phyloP scores from a whole-genome alignment of 2,888 invertebrate species.

The Zaprionus obscuricornis region DNA sequence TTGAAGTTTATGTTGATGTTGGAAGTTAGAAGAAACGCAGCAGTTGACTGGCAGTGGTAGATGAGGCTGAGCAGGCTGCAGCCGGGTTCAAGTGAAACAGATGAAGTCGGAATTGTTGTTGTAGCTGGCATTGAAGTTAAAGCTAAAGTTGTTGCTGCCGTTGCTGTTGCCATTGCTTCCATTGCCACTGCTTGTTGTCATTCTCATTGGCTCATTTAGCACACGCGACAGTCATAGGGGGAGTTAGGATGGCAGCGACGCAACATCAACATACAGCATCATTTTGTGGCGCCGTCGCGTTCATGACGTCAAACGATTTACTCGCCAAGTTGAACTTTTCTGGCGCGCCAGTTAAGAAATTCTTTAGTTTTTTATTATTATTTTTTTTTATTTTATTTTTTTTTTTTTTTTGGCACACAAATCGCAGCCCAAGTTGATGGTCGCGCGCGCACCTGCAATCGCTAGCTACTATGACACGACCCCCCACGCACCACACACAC shows the following conservation, averaged over 20 bases:
- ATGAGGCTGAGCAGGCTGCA: conserved; percentile 17
- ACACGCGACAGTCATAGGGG: conserved; percentile 13
- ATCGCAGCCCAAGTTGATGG: conserved; percentile 12
- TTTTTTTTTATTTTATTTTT: too few species aligned
- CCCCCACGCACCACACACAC: background rate
- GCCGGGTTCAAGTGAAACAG: too few species aligned
- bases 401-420: conserved; percentile 19
- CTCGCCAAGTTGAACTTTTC: conserved; percentile 49
- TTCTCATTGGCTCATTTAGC: conserved; percentile 58
- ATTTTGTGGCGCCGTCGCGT: conserved; percentile 30
- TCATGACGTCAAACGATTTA: conserved; percentile 60
- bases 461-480: background rate
- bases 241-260: background rate
- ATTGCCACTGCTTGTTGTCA: too few species aligned
- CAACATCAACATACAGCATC: background rate
- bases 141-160: conserved; percentile 14
- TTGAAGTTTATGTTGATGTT: too few species aligned
- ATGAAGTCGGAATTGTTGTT: too few species aligned
- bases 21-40: too few species aligned
- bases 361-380: conserved; percentile 18
- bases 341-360: conserved; percentile 36
- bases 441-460: background rate
- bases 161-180: conserved; percentile 22
- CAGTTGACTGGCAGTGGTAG: too few species aligned
- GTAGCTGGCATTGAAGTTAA: background rate